Conservation (phyloP, 2,888 invertebrate genomes). For the Acanthacorydalis orientalis region DNA sequence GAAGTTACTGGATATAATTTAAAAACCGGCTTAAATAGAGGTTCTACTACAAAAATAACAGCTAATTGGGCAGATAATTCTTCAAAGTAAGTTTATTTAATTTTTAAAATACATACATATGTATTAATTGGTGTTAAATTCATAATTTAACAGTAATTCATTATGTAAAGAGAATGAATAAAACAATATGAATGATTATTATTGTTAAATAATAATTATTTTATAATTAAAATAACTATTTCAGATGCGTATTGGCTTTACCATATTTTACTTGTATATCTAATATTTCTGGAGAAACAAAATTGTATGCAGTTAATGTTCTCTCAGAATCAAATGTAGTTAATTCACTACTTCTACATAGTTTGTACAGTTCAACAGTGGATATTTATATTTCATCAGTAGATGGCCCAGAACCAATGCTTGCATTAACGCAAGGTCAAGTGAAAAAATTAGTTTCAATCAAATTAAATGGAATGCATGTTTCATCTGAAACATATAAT, state of each 20-base stretch:
- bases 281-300: conserved; percentile 28
- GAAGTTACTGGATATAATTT: conserved; percentile 47
- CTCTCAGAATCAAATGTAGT: conserved; percentile 23
- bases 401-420: conserved; percentile 12
- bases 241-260: conserved; percentile 43
- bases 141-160: neutral
- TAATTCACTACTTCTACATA: conserved; percentile 10
- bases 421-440: conserved; percentile 8
- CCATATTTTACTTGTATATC: conserved; percentile 49
- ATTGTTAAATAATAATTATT: neutral
- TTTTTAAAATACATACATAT: too few relatives aligned
- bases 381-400: neutral
- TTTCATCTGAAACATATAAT: neutral
- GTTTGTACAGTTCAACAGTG: conserved; percentile 12
- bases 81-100: conserved; percentile 13
- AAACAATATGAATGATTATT: conserved; percentile 2
- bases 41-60: conserved; percentile 37
- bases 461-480: neutral
- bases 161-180: conserved; percentile 3
- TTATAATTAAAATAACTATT: conserved; percentile 14
- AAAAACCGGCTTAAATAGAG: conserved; percentile 38
- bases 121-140: neutral
- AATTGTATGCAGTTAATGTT: conserved; percentile 45
- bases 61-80: conserved; percentile 37
- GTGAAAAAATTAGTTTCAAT: conserved; percentile 11